These are phyloP conservation scores for Bombus balteatus DNA, from an alignment of 1,140 invertebrate genomes.

Conservation along the genomic window DNA sequence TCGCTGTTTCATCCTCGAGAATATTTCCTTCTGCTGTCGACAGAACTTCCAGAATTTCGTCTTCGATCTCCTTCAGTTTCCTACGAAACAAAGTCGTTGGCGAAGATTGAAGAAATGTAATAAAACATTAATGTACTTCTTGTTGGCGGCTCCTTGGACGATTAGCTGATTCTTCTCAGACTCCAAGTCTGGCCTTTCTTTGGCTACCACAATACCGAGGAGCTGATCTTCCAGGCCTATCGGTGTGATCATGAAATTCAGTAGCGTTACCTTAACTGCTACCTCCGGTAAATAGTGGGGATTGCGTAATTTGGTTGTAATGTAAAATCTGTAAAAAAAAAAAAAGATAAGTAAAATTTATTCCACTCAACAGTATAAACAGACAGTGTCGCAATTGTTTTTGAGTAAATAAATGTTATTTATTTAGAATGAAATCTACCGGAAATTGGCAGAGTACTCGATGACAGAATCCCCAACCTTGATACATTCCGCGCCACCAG, in stretches of 20 bases:
- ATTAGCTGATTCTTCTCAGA: constrained; percentile 96
- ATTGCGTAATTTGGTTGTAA: constrained; percentile 96
- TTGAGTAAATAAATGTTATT: neutral
- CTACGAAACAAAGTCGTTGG: constrained; percentile 80
- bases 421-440: constrained; percentile 80
- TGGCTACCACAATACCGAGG: constrained; percentile 95
- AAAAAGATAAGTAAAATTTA: too few relatives aligned
- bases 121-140: constrained; percentile 82
- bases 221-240: constrained; percentile 95
- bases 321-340: constrained; percentile 89
- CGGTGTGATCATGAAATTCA: constrained; percentile 97
- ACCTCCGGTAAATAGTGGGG: constrained; percentile 97
- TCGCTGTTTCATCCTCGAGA: constrained; percentile 97
- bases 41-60: constrained; percentile 95
- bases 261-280: constrained; percentile 94
- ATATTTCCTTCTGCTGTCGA: constrained; percentile 95
- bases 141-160: constrained; percentile 95
- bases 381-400: too few relatives aligned
- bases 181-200: constrained; percentile 95
- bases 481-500: constrained; percentile 90
- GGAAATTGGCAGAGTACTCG: constrained; percentile 93
- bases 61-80: constrained; percentile 96
- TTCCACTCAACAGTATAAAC: too few relatives aligned
- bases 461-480: constrained; percentile 92
- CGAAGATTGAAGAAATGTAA: neutral